phyloP scores from a whole-genome alignment of 2,888 invertebrate genomes.

The Neria commutata region DNA sequence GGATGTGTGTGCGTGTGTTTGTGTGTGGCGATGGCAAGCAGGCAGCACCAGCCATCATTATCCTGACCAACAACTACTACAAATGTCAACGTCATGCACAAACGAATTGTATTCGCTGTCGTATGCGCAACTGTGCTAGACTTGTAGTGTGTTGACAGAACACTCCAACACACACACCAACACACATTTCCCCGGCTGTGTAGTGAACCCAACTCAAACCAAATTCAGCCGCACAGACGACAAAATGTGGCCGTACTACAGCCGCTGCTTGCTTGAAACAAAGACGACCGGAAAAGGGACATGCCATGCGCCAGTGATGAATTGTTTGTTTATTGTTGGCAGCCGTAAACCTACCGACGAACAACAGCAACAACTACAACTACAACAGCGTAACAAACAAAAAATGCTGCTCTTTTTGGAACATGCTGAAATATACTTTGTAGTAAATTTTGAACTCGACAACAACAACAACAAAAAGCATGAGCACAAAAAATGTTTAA shows the following conservation, averaged over 20 bases:
- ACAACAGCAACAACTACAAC: too few species aligned
- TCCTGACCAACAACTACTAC: conserved; percentile 55
- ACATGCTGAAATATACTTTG: background rate
- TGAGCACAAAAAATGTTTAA: conserved; percentile 46
- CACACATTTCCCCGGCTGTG: conserved; percentile 2
- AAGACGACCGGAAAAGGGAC: conserved; percentile 33
- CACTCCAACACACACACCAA: conserved; percentile 46
- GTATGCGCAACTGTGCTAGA: background rate
- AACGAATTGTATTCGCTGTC: conserved; percentile 5
- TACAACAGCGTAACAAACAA: too few species aligned
- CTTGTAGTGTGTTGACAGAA: conserved; percentile 46
- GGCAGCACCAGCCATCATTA: conserved; percentile 48
- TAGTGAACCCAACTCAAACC: conserved; percentile 34
- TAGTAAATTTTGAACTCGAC: background rate
- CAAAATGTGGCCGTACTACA: conserved; percentile 21
- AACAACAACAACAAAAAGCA: conserved; percentile 9
- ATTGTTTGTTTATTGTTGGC: conserved; percentile 39
- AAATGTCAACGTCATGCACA: conserved; percentile 50
- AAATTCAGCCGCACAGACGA: conserved; percentile 21
- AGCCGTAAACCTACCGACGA: conserved; percentile 5
- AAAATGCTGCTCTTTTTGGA: background rate
- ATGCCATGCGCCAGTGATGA: conserved; percentile 36
- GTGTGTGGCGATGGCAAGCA: too few species aligned
- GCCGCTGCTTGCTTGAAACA: conserved; percentile 37
- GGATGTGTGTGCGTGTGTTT: too few species aligned